Conservation (phyloP, 1,140 invertebrate species). For the Maconellicoccus hirsutus region DNA sequence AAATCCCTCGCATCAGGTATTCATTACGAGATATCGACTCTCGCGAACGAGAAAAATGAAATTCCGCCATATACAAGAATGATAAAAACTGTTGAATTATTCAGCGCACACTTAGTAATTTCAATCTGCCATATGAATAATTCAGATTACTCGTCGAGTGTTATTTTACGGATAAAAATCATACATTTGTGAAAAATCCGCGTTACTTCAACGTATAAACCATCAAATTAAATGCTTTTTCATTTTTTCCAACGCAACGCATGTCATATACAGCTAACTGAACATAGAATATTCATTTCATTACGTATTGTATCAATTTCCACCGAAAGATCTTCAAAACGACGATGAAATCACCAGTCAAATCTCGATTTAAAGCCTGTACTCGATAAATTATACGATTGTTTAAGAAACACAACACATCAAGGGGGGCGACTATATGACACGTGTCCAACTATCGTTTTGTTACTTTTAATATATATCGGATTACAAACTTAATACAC, state of each 20-base stretch:
- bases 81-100: background rate
- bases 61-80: background rate
- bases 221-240: conserved; percentile 10
- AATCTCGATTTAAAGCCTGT: background rate
- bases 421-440: background rate
- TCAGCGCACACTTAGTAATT: background rate
- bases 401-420: background rate
- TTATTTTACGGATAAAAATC: background rate
- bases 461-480: conserved; percentile 10
- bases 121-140: background rate
- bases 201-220: background rate
- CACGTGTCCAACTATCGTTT: background rate
- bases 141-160: background rate
- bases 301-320: no score
- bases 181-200: background rate
- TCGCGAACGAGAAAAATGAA: background rate
- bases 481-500: background rate
- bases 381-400: background rate
- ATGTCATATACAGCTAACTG: background rate
- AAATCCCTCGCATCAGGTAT: no score
- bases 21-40: no score
- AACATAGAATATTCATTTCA: background rate
- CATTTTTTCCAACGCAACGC: background rate
- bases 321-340: no score
- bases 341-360: background rate